Evolutionary conservation across 1,140 invertebrate species (phyloP).

Genomic region (Brachionus manjavacas): DNA sequence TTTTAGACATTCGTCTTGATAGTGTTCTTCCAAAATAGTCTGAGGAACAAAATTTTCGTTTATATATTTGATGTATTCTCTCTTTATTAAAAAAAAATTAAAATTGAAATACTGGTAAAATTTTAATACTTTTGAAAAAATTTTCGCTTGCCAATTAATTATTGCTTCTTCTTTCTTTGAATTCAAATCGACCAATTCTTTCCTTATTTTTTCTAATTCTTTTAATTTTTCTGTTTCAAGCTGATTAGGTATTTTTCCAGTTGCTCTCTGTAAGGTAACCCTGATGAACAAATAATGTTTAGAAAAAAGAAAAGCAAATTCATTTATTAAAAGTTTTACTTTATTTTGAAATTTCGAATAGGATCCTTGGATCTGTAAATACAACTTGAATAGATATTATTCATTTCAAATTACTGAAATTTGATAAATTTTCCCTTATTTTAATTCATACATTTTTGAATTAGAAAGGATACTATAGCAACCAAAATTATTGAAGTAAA

Average conservation of each 20-base stretch:
- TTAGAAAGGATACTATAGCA: constrained; percentile 8
- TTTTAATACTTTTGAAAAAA: constrained; percentile 13
- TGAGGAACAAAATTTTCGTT: neutral
- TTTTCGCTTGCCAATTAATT: constrained; percentile 30
- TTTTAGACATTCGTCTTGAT: constrained; percentile 20
- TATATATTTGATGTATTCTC: constrained; percentile 13
- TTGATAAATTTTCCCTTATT: neutral
- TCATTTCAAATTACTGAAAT: neutral
- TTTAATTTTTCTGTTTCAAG: neutral
- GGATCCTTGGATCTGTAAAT: constrained; percentile 38
- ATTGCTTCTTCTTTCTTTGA: constrained; percentile 18
- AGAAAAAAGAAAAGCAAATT: neutral
- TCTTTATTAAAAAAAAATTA: neutral
- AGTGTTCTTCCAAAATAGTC: constrained; percentile 20
- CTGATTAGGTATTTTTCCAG: neutral
- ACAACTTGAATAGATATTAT: constrained; percentile 7
- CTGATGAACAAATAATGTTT: neutral
- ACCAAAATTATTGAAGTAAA: constrained; percentile 27
- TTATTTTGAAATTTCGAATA: constrained; percentile 30
- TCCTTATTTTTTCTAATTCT: neutral
- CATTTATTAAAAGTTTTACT: neutral
- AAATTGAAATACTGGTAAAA: neutral
- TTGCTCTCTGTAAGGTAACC: constrained; percentile 17
- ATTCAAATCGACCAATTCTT: neutral
- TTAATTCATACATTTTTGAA: neutral